Evolutionary conservation across 2,888 invertebrate species (phyloP).

Genomic region (Cyclophora punctaria): DNA sequence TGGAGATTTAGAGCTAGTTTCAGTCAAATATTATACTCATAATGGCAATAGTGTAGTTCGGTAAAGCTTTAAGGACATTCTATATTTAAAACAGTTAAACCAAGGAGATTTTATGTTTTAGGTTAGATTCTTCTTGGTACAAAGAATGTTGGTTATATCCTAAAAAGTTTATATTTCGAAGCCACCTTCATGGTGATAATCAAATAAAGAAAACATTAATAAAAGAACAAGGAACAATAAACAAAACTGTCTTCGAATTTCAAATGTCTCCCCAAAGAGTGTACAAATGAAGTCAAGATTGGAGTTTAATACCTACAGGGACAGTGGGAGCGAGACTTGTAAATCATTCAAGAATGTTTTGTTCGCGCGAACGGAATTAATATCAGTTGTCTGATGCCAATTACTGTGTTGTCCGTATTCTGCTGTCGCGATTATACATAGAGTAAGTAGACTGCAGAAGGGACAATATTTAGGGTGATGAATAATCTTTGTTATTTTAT

Average conservation of each 20-base stretch:
- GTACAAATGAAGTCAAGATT: conserved; percentile 41
- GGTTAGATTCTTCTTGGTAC: too few species aligned
- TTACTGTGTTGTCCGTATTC: conserved; percentile 64
- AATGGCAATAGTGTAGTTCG: too few species aligned
- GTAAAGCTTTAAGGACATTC: too few species aligned
- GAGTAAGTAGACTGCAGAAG: conserved; percentile 28
- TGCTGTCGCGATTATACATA: conserved; percentile 41
- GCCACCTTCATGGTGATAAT: background rate
- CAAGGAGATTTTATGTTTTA: too few species aligned
- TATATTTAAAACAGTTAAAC: too few species aligned
- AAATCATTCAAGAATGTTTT: conserved; percentile 43
- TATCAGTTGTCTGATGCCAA: conserved; percentile 65
- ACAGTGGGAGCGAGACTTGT: conserved; percentile 41
- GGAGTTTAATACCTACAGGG: conserved; percentile 33
- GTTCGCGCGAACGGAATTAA: conserved; percentile 54
- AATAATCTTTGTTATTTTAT: too few species aligned
- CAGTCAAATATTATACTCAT: too few species aligned
- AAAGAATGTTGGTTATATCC: too few species aligned
- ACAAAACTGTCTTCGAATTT: conserved; percentile 20
- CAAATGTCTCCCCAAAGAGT: conserved; percentile 35
- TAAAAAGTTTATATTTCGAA: conserved; percentile 1
- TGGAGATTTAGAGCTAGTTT: too few species aligned
- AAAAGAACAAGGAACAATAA: conserved; percentile 16
- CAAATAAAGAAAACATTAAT: conserved; percentile 11
- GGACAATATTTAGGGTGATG: background rate